Evolutionary conservation across 2,797 vertebrate species (phyloP).

Genomic region (Enteromius trimaculatus): DNA sequence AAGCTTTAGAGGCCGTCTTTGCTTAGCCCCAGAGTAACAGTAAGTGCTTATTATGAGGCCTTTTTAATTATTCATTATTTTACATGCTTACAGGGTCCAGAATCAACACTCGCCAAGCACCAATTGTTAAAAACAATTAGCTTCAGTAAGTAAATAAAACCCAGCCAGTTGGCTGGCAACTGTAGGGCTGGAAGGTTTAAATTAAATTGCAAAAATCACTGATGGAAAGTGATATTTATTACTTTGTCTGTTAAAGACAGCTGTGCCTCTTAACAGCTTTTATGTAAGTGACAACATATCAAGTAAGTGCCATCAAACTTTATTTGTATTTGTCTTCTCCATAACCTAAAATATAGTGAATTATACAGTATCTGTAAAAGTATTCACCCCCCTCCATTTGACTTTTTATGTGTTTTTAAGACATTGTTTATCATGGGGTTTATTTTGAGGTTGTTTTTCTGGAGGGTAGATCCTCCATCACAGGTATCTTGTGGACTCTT

Average conservation of each 20-base stretch:
- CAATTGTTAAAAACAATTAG: conserved; percentile 9
- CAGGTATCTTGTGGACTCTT: neutral
- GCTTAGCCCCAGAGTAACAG: neutral
- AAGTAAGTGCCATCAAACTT: neutral
- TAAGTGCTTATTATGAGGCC: conserved; percentile 5
- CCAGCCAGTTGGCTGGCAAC: neutral
- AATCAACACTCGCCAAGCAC: neutral
- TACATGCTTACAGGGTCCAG: conserved; percentile 7
- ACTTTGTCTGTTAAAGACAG: neutral
- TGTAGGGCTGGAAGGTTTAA: conserved; percentile 6
- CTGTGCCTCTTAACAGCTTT: neutral
- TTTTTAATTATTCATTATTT: conserved; percentile 10
- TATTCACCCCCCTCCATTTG: neutral
- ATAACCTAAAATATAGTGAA: neutral
- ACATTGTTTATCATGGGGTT: neutral
- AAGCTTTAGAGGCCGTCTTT: neutral
- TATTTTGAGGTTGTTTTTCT: neutral
- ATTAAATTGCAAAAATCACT: neutral
- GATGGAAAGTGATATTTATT: neutral
- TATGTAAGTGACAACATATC: neutral
- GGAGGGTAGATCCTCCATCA: neutral
- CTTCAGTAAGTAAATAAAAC: conserved; percentile 28
- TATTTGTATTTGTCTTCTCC: neutral
- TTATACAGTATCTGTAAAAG: neutral
- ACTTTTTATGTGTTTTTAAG: neutral